Evolutionary conservation across 64 coral and sea anemone species (phyloP).

Genomic region (Porites lutea): DNA sequence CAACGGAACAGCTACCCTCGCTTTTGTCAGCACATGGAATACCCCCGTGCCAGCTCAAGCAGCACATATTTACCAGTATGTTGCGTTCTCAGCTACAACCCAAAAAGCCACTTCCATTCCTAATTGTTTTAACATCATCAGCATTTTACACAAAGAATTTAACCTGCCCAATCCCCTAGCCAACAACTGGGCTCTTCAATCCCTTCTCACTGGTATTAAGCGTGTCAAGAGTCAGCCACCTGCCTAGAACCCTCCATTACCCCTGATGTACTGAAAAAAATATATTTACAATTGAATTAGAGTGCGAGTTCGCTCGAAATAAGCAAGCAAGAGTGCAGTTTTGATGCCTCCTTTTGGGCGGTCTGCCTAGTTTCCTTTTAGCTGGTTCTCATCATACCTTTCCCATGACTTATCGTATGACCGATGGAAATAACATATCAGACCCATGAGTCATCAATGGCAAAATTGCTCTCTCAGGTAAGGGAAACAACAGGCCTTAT

Average conservation of each 20-base stretch:
- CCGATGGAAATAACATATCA: too few species aligned
- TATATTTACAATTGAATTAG: background rate
- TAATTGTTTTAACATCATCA: conserved; percentile 30
- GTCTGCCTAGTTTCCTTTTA: conserved; percentile 21
- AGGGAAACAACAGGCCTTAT: too few species aligned
- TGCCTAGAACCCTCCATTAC: conserved; percentile 21
- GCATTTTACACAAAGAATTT: conserved; percentile 38
- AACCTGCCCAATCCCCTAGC: conserved; percentile 24
- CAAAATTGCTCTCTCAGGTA: too few species aligned
- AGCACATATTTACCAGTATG: conserved; percentile 43
- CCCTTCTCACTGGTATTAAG: conserved; percentile 48
- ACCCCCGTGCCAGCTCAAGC: conserved; percentile 14
- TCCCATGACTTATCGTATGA: too few species aligned
- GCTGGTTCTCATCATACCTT: background rate
- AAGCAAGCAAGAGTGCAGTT: background rate
- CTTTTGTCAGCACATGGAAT: conserved; percentile 37
- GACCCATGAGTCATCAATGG: too few species aligned
- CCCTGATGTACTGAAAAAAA: background rate
- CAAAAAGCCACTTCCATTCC: conserved; percentile 23
- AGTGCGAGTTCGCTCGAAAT: too few species aligned
- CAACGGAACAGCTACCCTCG: conserved; percentile 28
- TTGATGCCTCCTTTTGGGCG: conserved; percentile 50
- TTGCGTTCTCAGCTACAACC: conserved; percentile 29
- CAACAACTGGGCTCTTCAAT: conserved; percentile 33
- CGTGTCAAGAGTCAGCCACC: conserved; percentile 29